Base-by-base conservation (phyloP, 2,797 vertebrate genomes). In the Manis javanica region DNA sequence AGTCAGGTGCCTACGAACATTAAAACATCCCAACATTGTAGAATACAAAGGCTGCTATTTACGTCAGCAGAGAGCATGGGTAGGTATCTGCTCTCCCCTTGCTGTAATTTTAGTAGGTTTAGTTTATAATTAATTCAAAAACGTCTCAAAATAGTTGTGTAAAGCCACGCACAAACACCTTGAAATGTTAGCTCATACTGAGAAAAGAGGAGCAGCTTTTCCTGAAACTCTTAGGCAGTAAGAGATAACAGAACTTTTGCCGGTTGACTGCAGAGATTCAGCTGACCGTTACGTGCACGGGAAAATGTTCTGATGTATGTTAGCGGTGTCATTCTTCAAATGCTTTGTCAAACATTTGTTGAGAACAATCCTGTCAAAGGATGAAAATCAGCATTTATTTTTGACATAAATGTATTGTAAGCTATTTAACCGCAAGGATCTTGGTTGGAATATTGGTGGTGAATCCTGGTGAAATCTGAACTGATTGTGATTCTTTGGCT, bases 11-110 rank as follows among this genome's bases (percentile, higher is more conserved):
- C n/a, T n/a, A n/a, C n/a, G n/a, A n/a, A n/a, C n/a, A n/a, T n/a
- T n/a, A n/a, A n/a, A n/a, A n/a, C n/a, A n/a, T n/a, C n/a, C n/a
- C n/a, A n/a, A n/a, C n/a, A n/a, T n/a, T n/a, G n/a, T n/a, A n/a
- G n/a, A n/a, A n/a, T n/a, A n/a, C n/a, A n/a, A n/a, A n/a, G n/a
- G n/a, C n/a, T n/a, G 99, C 98, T 99, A 99, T 98, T 98, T 99
- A 97, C 99, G 99, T 98, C 99, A 99, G 98, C 99, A 99, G 98
- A 99, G 99, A 31, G 99, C 99, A 98, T 99, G 99, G 99, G 99
- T 99, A 98, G 99, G 99, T 93, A 87, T 92, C 86, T 96, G 23
- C 78, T 94, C 24, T 92, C 11, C 59, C 74, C 79, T 78, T 90
- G 57, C 92, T 92, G 26, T n/a, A 21, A 10, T 96, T 95, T 96